Base-by-base conservation (phyloP, 2,888 invertebrate species). In the Tiliacea citrago region DNA sequence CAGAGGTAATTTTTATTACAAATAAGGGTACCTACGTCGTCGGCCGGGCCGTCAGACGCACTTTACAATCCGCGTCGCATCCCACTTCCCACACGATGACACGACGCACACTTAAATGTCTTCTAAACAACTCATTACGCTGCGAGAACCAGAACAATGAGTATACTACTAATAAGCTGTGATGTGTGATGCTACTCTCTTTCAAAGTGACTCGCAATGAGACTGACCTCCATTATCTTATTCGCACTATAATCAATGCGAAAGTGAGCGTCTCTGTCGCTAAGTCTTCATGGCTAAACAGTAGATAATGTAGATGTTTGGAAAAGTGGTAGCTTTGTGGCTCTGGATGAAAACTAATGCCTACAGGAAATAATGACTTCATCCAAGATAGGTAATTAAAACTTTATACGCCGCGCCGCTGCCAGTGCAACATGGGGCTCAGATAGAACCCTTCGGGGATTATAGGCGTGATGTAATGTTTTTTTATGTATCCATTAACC, bases 111-210 rank as follows among this genome's bases (percentile, higher is more conserved):
- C 70, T 71, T 75, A 6, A 76, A 80, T 76, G 66, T 73, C 77
- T 84, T 84, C 80, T 78, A 82, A 84, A 80, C 86, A 84, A 79
- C 82, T 75, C 77, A 80, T 80, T 86, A 84, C n/a, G 63, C 77
- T 73, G 77, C 82, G 61, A 84, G 68, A 83, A 71, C 60, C 45
- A 45, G 61, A 78, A 82, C 85, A 84, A 82, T 82, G 78, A 82
- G 58, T 73, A 57, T 35, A 49, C 55, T 74, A 49, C 70, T 77
- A 68, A 82, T 77, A 68, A 82, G 61, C 70, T 63, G 49, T 57
- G 70, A 76, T 65, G 73, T 66, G 53, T 61, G 72, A 70, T 68
- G 61, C 70, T 81, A 72, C 75, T 73, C 75, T 76, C 71, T 80
- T 79, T 75, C 75, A 77, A 73, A 75, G 39, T 61, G 69, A 51